A percentile compares a stretch with the other conserved stretches of the same genome.
Evolutionary conservation across 2,888 invertebrate species (phyloP).

Genomic region (Seira sanloemensis): DNA sequence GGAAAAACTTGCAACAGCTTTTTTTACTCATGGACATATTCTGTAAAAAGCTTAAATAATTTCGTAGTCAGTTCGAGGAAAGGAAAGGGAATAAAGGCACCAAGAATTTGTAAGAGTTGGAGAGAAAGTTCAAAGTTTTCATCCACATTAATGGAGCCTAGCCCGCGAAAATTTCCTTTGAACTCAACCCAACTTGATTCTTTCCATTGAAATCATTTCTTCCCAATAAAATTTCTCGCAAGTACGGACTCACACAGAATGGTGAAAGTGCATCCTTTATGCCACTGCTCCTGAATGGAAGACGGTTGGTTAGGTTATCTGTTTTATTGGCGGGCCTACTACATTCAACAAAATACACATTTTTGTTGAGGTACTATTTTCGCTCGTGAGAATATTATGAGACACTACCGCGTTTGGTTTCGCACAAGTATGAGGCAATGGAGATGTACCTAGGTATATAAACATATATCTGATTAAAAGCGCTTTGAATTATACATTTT

Average conservation of each 20-base stretch:
- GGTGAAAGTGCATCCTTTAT: constrained; percentile 3
- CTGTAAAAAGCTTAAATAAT: no score
- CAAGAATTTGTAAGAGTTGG: background rate
- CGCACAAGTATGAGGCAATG: no score
- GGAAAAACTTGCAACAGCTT: no score
- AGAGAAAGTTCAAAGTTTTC: constrained; percentile 51
- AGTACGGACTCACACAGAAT: constrained; percentile 2
- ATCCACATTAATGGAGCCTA: constrained; percentile 32
- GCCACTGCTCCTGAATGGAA: background rate
- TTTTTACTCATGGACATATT: no score
- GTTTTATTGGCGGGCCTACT: background rate
- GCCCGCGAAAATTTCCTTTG: constrained; percentile 7
- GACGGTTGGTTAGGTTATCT: background rate
- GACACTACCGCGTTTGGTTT: no score
- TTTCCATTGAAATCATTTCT: constrained; percentile 2
- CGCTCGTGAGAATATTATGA: no score
- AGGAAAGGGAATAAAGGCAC: background rate
- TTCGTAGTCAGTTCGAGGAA: no score
- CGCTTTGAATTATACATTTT: no score
- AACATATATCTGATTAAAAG: no score
- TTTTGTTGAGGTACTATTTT: no score
- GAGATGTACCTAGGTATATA: no score
- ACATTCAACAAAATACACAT: no score
- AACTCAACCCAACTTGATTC: background rate
- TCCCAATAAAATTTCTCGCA: background rate